These are phyloP conservation scores for Paraescarpia echinospica DNA, from an alignment of 1,140 invertebrate species.

Conservation along the genomic window DNA sequence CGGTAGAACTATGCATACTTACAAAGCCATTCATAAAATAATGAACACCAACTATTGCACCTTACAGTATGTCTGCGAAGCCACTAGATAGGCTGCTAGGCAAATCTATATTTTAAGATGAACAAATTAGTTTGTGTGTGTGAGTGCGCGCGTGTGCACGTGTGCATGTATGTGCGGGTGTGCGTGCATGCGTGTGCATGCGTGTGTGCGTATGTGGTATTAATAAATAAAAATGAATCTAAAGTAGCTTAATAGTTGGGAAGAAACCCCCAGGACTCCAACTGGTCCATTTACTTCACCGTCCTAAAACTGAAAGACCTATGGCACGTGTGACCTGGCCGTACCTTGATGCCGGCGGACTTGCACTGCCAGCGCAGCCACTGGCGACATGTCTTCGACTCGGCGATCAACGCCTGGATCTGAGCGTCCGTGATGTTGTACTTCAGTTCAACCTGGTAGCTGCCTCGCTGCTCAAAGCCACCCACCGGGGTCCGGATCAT, in stretches of 20 bases:
- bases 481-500: constrained; percentile 34
- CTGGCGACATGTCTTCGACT: constrained; percentile 41
- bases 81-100: neutral
- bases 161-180: too few relatives aligned
- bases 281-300: too few relatives aligned
- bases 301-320: too few relatives aligned
- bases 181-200: too few relatives aligned
- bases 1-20: neutral
- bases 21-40: neutral
- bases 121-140: too few relatives aligned
- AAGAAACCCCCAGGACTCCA: too few relatives aligned
- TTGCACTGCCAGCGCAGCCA: constrained; percentile 46
- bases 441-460: constrained; percentile 32
- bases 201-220: too few relatives aligned
- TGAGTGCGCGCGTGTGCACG: too few relatives aligned
- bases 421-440: constrained; percentile 38
- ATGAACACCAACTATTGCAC: neutral
- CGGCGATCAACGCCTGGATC: constrained; percentile 37
- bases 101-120: too few relatives aligned
- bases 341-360: constrained; percentile 39
- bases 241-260: too few relatives aligned
- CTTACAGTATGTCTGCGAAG: neutral
- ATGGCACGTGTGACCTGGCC: constrained; percentile 28
- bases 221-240: too few relatives aligned
- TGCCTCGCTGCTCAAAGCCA: constrained; percentile 42